Evolutionary conservation across 2,888 invertebrate genomes (phyloP).

Genomic region (Rotaria sp.): DNA sequence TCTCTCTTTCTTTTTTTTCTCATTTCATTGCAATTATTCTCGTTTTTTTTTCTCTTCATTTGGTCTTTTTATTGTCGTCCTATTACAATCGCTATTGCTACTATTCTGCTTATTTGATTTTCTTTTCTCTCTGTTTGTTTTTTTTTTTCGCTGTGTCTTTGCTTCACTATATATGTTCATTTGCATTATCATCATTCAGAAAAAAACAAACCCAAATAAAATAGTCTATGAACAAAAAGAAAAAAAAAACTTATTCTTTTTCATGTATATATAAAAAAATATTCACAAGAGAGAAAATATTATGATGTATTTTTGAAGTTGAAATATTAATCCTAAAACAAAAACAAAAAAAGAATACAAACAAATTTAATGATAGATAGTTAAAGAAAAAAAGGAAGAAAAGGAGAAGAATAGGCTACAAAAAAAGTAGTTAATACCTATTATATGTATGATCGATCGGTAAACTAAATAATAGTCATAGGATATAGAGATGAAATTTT

Average conservation of each 20-base stretch:
- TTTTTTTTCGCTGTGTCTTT: not conserved
- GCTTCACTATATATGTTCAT: conserved; percentile 10
- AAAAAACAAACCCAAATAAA: not conserved
- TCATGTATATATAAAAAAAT: not conserved
- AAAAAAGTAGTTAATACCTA: too few relatives aligned
- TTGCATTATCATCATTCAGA: not conserved
- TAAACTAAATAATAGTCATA: not conserved
- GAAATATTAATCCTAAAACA: not conserved
- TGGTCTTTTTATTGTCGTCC: not conserved
- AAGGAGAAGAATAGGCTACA: too few relatives aligned
- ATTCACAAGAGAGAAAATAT: not conserved
- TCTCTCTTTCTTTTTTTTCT: not conserved
- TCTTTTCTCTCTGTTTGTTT: not conserved
- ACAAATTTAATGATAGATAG: not conserved
- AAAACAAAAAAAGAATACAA: not conserved
- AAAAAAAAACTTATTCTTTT: not conserved
- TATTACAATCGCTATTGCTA: not conserved
- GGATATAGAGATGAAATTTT: not conserved
- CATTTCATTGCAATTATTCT: not conserved
- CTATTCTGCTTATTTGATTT: not conserved
- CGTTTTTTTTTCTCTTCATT: not conserved
- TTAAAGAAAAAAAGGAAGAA: too few relatives aligned
- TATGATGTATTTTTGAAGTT: not conserved
- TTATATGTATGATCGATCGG: too few relatives aligned
- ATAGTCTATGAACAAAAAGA: not conserved